phyloP scores from a whole-genome alignment of 2,797 vertebrate genomes.

The Prunella strophiata region DNA sequence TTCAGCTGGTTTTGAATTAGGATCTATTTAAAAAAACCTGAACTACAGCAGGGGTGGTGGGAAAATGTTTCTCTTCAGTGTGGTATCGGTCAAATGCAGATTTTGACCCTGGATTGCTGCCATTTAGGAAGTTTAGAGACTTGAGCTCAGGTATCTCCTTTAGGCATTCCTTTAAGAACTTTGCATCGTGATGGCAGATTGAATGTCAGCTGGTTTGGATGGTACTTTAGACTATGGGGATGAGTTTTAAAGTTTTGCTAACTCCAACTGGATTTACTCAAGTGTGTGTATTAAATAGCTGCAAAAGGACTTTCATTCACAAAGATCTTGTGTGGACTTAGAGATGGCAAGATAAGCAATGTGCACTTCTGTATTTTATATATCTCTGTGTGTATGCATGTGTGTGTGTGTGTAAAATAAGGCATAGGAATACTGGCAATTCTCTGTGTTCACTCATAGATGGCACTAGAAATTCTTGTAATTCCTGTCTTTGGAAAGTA shows the following conservation, averaged over 20 bases:
- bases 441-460: conserved; percentile 52
- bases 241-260: not conserved
- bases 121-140: not conserved
- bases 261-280: not conserved
- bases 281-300: not conserved
- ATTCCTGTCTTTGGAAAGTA: conserved; percentile 7
- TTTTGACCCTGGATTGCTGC: not conserved
- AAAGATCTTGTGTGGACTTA: not conserved
- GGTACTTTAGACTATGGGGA: not conserved
- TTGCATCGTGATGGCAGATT: rapidly evolving
- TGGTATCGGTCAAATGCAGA: not conserved
- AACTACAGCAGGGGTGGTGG: not conserved
- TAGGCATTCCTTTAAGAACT: not conserved
- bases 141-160: not conserved
- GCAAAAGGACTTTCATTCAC: not conserved
- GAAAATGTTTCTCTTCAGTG: not conserved
- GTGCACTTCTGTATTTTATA: not conserved
- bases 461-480: conserved; percentile 64
- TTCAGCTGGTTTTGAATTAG: not conserved
- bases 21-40: not conserved
- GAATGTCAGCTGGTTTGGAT: not conserved
- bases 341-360: not conserved
- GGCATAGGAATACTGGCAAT: not conserved
- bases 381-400: not conserved
- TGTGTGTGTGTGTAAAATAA: not conserved